Base-by-base conservation (phyloP, 2,888 invertebrate genomes). In the Diadromus collaris region DNA sequence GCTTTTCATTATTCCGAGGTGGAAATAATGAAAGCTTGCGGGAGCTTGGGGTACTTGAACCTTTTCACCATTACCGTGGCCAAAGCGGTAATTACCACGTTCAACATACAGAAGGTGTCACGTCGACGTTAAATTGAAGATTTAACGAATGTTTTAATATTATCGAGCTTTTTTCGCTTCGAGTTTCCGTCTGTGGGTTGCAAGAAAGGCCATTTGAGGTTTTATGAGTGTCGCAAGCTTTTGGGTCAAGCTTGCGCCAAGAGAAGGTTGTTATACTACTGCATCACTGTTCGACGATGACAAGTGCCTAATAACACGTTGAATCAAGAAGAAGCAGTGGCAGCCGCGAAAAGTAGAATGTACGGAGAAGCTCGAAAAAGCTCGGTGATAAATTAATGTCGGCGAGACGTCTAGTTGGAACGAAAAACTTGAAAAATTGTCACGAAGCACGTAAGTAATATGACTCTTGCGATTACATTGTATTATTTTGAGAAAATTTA, bases 311-410 rank as follows among this genome's bases (percentile, higher is more conserved):
- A 63, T 34, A n/a, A 16, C 29, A 13, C 38, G n/a, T n/a, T 34
- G 63, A 24, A 63, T 19, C 27, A 9, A 13, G 13, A 29, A 13
- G 29, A 41, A 29, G 38, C 21, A 3, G 13, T 3, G 13, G 38
- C 38, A 13, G 13, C 38, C 38, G 13, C 38, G 38, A 13, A 38
- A 13, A 1, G 38, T 13, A 13, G 38, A 38, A 10, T 10, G 38
- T 3, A 1, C 10, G 13, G n/a, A 68, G 34, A 29, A 32, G 58
- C 46, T 34, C 13, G 44, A 58, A 71, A 38, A 67, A 60, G 56
- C 44, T 38, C 32, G 24, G 24, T 48, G 27, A 34, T 16, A 60
- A 44, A 56, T 56, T 10, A 32, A 48, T 61, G 29, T 44, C n/a
- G 46, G 32, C 29, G 24, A 61, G 29, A 32, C 34, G 19, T 38